phyloP scores from a whole-genome alignment of 2,888 invertebrate genomes.

The Eupithecia subfuscata region DNA sequence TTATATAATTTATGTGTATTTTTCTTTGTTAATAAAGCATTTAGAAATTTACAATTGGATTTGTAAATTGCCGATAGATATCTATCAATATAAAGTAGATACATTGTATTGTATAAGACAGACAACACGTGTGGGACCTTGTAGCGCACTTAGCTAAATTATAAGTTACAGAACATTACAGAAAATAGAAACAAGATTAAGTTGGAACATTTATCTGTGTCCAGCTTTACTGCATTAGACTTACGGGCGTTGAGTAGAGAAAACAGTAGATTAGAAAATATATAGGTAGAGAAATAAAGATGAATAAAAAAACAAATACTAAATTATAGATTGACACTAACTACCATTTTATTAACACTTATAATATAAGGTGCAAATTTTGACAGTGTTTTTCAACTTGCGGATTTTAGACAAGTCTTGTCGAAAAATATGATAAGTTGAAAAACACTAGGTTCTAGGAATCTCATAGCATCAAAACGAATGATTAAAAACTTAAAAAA shows the following conservation, averaged over 20 bases:
- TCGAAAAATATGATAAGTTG: too few species aligned
- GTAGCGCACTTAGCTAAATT: conserved; percentile 6
- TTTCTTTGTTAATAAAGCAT: too few species aligned
- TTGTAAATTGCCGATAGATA: not conserved
- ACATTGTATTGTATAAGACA: not conserved
- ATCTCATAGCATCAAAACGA: not conserved
- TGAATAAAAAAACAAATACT: not conserved
- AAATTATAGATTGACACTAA: not conserved
- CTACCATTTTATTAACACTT: not conserved
- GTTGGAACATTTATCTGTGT: conserved; percentile 50
- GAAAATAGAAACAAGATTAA: conserved; percentile 48
- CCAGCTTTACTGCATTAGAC: not conserved
- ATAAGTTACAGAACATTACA: conserved; percentile 31
- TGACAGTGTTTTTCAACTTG: not conserved
- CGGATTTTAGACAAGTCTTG: too few species aligned
- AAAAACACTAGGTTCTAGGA: not conserved
- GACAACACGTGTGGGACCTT: conserved; percentile 8
- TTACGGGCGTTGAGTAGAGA: not conserved
- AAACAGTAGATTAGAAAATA: not conserved
- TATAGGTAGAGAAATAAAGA: not conserved
- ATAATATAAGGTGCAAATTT: not conserved
- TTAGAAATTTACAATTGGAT: too few species aligned
- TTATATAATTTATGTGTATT: too few species aligned
- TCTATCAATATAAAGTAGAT: not conserved
- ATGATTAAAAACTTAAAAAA: not conserved